Evolutionary conservation across 2,888 invertebrate genomes (phyloP).

Genomic region (Eudasyphora cyanicolor): DNA sequence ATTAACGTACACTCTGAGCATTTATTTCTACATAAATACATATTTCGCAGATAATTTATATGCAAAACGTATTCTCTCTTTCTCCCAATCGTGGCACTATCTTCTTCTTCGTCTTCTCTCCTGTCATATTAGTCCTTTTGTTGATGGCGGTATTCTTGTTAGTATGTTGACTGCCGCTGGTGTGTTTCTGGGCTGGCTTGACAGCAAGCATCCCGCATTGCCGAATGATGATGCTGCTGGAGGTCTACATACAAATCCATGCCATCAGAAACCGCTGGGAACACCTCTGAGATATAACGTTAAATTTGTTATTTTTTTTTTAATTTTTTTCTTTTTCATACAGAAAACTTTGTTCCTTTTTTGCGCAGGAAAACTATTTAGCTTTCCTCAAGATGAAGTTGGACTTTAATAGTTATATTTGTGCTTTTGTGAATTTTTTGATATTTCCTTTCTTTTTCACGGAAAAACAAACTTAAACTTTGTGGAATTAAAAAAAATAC

Average conservation of each 20-base stretch:
- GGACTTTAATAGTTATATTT: neutral
- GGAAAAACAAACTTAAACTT: neutral
- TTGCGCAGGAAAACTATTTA: neutral
- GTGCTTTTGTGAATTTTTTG: neutral
- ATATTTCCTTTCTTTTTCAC: neutral
- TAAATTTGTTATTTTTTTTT: neutral
- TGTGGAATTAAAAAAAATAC: neutral
- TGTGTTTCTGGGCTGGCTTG: neutral
- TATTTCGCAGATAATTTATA: constrained; percentile 68
- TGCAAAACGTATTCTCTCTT: constrained; percentile 62
- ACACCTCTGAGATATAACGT: neutral
- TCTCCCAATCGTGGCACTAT: constrained; percentile 7
- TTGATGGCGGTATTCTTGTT: neutral
- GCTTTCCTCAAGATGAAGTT: neutral
- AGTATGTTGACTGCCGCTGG: neutral
- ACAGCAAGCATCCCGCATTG: constrained; percentile 1
- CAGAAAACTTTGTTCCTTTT: neutral
- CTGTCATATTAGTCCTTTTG: neutral
- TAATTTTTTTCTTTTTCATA: neutral
- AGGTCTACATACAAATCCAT: neutral
- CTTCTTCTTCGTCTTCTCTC: constrained; percentile 22
- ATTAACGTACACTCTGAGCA: constrained; percentile 37
- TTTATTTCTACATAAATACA: constrained; percentile 56
- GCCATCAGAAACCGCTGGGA: neutral
- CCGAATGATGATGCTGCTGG: neutral